Percentiles rank a stretch among this genome's conserved stretches.
phyloP scores from a whole-genome alignment of 2,888 invertebrate species.

The Rotaria sp. region DNA sequence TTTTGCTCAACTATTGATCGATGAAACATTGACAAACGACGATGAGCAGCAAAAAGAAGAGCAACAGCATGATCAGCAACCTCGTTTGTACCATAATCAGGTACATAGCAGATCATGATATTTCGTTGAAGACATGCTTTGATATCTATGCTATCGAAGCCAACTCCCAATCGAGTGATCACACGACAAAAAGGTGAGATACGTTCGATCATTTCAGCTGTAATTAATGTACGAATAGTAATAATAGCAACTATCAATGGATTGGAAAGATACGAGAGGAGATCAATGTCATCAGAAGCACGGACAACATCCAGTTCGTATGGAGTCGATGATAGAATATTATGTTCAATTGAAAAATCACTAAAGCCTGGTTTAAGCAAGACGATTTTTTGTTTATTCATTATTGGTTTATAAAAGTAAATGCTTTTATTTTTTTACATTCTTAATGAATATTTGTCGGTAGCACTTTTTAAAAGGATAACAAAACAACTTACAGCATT shows the following conservation, averaged over 20 bases:
- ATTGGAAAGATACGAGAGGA: neutral
- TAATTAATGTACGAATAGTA: neutral
- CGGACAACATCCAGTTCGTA: neutral
- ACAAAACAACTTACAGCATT: neutral
- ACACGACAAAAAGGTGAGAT: neutral
- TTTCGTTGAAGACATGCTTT: slow-evolving; percentile 11
- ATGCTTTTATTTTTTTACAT: neutral
- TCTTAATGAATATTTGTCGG: neutral
- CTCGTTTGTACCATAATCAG: slow-evolving; percentile 31
- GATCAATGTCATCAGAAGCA: no score
- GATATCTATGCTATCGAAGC: slow-evolving; percentile 35
- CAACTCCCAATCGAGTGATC: slow-evolving; percentile 29
- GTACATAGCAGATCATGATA: slow-evolving; percentile 33
- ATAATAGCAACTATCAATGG: neutral
- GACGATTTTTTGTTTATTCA: neutral
- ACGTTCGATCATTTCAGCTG: neutral
- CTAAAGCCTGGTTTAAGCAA: neutral
- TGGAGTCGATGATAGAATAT: neutral
- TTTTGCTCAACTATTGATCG: neutral
- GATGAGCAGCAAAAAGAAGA: slow-evolving; percentile 21
- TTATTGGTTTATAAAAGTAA: neutral
- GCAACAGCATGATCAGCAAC: slow-evolving; percentile 36
- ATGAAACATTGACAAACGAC: neutral
- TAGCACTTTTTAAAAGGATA: neutral
- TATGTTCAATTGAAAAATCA: neutral